phyloP scores from a whole-genome alignment of 1,140 invertebrate genomes.

The Drosophila persimilis region DNA sequence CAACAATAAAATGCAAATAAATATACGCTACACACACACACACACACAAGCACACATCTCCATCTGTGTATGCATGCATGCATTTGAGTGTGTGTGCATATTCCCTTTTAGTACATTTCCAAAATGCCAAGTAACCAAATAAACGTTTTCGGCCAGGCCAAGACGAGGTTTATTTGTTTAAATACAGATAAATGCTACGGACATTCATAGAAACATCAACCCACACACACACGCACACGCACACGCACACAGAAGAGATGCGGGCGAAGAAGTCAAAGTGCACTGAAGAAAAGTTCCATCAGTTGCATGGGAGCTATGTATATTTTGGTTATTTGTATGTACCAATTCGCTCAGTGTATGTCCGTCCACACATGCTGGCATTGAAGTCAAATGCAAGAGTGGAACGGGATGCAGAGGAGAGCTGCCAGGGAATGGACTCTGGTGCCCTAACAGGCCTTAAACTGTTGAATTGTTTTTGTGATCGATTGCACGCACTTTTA shows the following conservation, averaged over 20 bases:
- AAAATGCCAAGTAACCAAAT: conserved; percentile 76
- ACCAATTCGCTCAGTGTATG: too few relatives aligned
- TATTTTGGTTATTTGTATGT: too few relatives aligned
- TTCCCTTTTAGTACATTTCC: conserved; percentile 58
- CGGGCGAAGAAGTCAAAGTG: conserved; percentile 2
- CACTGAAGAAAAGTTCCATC: too few relatives aligned
- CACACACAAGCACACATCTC: conserved; percentile 9
- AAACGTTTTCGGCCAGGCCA: conserved; percentile 60
- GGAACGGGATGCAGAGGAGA: conserved; percentile 8
- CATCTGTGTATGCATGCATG: not conserved
- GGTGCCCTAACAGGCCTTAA: conserved; percentile 50
- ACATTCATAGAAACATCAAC: conserved; percentile 62
- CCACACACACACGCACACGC: conserved; percentile 7
- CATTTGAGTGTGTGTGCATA: conserved; percentile 28
- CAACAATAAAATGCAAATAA: conserved; percentile 81
- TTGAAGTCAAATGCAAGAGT: too few relatives aligned
- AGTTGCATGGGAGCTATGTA: too few relatives aligned
- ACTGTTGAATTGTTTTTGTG: conserved; percentile 63
- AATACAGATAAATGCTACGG: conserved; percentile 75
- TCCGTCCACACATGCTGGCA: too few relatives aligned
- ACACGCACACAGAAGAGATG: conserved; percentile 3
- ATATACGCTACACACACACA: conserved; percentile 53
- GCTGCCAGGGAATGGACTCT: not conserved
- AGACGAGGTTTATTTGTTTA: conserved; percentile 70
- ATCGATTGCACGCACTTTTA: conserved; percentile 62